Percentiles rank a stretch among this genome's conserved stretches.
phyloP scores from a whole-genome alignment of 1,140 invertebrate genomes.

The Gryllus bimaculatus region DNA sequence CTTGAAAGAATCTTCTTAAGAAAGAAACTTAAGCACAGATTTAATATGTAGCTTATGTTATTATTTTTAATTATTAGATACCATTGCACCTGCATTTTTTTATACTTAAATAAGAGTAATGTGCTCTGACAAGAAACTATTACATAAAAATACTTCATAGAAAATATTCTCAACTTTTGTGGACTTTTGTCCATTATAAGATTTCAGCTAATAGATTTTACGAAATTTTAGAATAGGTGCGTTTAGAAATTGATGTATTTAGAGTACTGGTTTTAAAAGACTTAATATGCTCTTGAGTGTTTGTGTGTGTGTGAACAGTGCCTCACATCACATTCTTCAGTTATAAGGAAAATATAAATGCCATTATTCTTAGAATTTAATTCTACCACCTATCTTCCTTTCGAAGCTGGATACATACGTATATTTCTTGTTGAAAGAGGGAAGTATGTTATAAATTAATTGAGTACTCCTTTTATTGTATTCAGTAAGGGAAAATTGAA shows the following conservation, averaged over 20 bases:
- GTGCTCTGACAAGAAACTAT: not conserved
- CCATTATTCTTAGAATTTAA: not conserved
- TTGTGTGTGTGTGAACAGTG: not conserved
- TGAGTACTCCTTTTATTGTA: not conserved
- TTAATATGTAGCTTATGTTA: not conserved
- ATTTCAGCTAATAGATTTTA: conserved; percentile 1
- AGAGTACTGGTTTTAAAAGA: conserved; percentile 1
- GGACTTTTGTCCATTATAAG: not conserved
- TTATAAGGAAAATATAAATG: not conserved
- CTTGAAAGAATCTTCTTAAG: too few relatives aligned
- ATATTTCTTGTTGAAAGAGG: not conserved
- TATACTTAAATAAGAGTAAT: not conserved
- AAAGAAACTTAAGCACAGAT: too few relatives aligned
- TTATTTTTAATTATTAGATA: not conserved
- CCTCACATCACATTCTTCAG: not conserved
- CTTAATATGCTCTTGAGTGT: not conserved
- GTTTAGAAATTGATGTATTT: not conserved
- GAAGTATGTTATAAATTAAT: not conserved
- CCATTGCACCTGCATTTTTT: not conserved
- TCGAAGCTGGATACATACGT: not conserved
- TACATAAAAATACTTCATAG: not conserved
- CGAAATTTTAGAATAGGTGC: not conserved
- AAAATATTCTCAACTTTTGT: not conserved
- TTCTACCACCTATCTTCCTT: not conserved
- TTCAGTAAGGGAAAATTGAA: not conserved